phyloP scores from a whole-genome alignment of 2,797 vertebrate species.

The Synanceia verrucosa region DNA sequence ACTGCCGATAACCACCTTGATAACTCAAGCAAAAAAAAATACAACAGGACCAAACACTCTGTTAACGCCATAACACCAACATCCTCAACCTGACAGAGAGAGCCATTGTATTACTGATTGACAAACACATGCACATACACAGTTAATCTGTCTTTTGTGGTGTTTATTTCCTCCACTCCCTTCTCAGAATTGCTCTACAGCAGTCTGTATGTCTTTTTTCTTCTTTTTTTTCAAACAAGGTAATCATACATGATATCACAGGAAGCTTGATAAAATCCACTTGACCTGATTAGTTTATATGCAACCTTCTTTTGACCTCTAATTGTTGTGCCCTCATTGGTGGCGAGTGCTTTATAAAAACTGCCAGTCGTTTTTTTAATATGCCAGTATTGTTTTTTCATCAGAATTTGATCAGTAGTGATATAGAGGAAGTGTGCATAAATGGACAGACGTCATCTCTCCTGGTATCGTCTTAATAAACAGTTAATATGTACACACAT shows the following conservation, averaged over 20 bases:
- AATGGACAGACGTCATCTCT: slow-evolving; percentile 4
- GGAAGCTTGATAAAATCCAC: slow-evolving; percentile 61
- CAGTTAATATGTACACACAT: not conserved
- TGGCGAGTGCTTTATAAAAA: slow-evolving; percentile 19
- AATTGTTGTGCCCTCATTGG: slow-evolving; percentile 23
- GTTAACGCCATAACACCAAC: slow-evolving; percentile 27
- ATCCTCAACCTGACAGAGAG: slow-evolving; percentile 15
- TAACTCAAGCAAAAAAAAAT: slow-evolving; percentile 63
- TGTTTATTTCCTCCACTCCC: not conserved
- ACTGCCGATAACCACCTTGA: slow-evolving; percentile 61
- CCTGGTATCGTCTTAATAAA: not conserved
- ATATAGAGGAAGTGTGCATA: slow-evolving; percentile 15
- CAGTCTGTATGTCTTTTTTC: slow-evolving; percentile 38
- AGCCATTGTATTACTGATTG: slow-evolving; percentile 47
- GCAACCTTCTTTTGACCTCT: slow-evolving; percentile 54
- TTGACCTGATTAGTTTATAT: slow-evolving; percentile 43
- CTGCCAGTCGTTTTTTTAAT: not conserved
- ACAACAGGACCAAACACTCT: slow-evolving; percentile 52
- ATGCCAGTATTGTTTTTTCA: not conserved
- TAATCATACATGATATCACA: slow-evolving; percentile 53
- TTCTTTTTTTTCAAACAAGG: slow-evolving; percentile 26
- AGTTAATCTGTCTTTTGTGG: slow-evolving; percentile 28
- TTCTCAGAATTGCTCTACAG: slow-evolving; percentile 57
- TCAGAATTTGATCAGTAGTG: slow-evolving; percentile 14
- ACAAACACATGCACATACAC: slow-evolving; percentile 3